Base-by-base conservation (phyloP, 1,140 invertebrate genomes). In the Caerostris darwini region DNA sequence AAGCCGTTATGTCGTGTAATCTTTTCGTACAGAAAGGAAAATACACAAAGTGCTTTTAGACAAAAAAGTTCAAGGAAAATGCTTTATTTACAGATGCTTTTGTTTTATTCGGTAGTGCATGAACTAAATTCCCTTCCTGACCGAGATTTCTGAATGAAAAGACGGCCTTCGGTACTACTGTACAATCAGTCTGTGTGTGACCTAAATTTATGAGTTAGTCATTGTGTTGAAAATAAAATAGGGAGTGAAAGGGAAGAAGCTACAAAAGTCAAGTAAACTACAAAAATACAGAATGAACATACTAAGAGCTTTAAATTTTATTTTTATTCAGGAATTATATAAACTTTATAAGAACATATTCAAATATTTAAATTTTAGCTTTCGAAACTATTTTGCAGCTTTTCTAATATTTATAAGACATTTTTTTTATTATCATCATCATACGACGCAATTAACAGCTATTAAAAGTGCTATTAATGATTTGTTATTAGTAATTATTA, bases 101-200 rank as follows among this genome's bases (percentile, higher is more conserved):
- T 77, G 7, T 77, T 77, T 34, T 7, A 10, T 77, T 64, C 61
- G 12, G 19, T 71, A 34, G 69, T 10, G 12, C 50, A 7, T 77
- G 69, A 77, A 50, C 69, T 77, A 34, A 77, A 77, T 77, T 77
- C 69, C 69, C 34, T 4, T 34, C 69, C 69, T 77, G 69, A 77
- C 69, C 69, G 69, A 77, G 69, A 77, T 77, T 34, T 77, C 50
- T 10, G 12, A 77, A 77, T 77, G 69, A 77, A 77, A 50, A 34
- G 50, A 77, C 69, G 69, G 50, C 69, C 69, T 77, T 53, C 69
- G 8, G 69, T 53, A 50, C 69, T 34, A 77, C 69, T 77, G 12
- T 69, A n/a, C 34, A 34, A 34, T 34, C 34, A 34, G 2, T 34
- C 69, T 12, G 19, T 8, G 69, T 77, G 19, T 8, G 69, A 77